phyloP scores from a whole-genome alignment of 2,888 invertebrate genomes.

The Byasa hedistus region DNA sequence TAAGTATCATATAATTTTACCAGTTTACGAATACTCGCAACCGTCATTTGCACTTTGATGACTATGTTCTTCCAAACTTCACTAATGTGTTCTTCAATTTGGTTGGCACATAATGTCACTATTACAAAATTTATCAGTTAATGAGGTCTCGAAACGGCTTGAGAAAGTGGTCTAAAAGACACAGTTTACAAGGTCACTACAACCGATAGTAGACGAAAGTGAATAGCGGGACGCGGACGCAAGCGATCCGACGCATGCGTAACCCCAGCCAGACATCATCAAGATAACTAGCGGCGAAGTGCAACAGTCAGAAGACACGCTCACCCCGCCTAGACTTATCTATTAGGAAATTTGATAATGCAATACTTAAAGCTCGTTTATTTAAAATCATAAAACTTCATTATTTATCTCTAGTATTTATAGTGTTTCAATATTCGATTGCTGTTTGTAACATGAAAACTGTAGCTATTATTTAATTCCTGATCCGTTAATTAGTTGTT shows the following conservation, averaged over 20 bases:
- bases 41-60: neutral
- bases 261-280: constrained; percentile 34
- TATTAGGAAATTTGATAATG: constrained; percentile 23
- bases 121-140: neutral
- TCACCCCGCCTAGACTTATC: constrained; percentile 22
- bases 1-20: constrained; percentile 46
- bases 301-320: constrained; percentile 12
- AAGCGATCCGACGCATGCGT: constrained; percentile 33
- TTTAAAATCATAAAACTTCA: neutral
- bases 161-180: constrained; percentile 16
- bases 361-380: neutral
- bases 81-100: neutral
- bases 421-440: too few relatives aligned
- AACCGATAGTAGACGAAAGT: constrained; percentile 39
- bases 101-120: neutral
- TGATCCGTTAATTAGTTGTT: too few relatives aligned
- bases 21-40: constrained; percentile 18
- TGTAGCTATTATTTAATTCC: too few relatives aligned
- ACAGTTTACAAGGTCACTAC: constrained; percentile 22
- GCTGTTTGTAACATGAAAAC: too few relatives aligned
- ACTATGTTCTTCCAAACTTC: neutral
- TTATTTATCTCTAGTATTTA: too few relatives aligned
- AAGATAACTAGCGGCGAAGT: constrained; percentile 33
- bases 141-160: constrained; percentile 8
- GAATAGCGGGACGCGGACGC: constrained; percentile 29